phyloP scores from a whole-genome alignment of 2,888 invertebrate genomes.

The Cephus sareptanus region DNA sequence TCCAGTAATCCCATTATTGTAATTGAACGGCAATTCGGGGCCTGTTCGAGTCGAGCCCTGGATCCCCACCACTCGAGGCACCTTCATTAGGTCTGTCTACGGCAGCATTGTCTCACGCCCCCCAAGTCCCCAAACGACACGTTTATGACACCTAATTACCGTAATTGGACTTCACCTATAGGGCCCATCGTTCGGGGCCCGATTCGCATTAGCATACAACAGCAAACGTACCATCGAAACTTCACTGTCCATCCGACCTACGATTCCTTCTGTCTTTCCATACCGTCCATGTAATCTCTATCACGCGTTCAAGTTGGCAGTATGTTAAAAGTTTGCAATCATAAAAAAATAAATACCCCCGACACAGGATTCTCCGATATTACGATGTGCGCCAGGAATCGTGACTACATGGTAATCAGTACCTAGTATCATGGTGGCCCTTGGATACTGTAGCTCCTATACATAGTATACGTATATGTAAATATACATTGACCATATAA shows the following conservation, averaged over 20 bases:
- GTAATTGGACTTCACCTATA: constrained; percentile 38
- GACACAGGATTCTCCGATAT: no score
- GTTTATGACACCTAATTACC: constrained; percentile 47
- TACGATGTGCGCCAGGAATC: no score
- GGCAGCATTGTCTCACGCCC: constrained; percentile 22
- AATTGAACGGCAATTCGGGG: constrained; percentile 39
- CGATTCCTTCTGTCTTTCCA: background rate
- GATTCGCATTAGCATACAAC: background rate
- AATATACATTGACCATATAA: no score
- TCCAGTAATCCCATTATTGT: constrained; percentile 43
- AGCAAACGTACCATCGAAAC: background rate
- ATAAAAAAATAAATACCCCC: no score
- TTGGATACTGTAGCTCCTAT: no score
- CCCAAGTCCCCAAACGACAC: constrained; percentile 25
- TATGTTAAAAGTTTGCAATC: background rate
- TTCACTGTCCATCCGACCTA: background rate
- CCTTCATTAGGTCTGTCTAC: background rate
- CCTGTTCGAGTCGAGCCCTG: constrained; percentile 10
- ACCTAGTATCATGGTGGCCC: no score
- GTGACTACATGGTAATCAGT: no score
- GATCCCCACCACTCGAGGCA: background rate
- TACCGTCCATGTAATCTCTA: background rate
- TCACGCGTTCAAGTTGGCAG: background rate
- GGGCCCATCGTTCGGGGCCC: background rate
- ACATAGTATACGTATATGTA: no score